Evolutionary conservation across 2,113 vertebrate genomes (phyloP).

Genomic region (Sclerurus mexicanus): DNA sequence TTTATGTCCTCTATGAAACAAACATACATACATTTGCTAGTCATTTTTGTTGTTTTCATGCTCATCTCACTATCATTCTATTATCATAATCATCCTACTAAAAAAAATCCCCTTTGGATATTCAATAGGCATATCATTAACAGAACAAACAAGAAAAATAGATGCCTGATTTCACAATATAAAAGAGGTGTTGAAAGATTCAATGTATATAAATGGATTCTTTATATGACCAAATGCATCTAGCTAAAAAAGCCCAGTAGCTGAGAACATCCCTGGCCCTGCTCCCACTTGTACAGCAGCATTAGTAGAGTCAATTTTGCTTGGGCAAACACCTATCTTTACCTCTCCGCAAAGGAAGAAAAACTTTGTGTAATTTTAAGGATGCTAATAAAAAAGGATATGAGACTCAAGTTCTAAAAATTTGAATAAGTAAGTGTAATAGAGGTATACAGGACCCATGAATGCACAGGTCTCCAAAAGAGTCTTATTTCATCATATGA

Average conservation of each 20-base stretch:
- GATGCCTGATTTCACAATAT: not conserved
- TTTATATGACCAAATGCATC: not conserved
- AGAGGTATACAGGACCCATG: not conserved
- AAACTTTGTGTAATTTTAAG: not conserved
- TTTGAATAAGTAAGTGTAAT: not conserved
- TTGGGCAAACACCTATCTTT: not conserved
- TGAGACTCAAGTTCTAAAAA: not conserved
- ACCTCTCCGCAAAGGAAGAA: not conserved
- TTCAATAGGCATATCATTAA: not conserved
- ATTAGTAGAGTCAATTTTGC: not conserved
- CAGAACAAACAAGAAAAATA: not conserved
- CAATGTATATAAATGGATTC: not conserved
- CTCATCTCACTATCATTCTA: not conserved
- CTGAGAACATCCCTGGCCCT: not conserved
- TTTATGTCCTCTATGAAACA: not conserved
- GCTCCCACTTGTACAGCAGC: not conserved
- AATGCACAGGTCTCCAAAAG: not conserved
- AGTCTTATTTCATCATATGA: not conserved
- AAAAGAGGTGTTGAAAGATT: not conserved
- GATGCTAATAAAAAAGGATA: not conserved
- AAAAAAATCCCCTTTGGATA: not conserved
- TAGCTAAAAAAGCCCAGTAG: not conserved
- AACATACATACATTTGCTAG: not conserved
- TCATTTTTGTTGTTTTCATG: not conserved
- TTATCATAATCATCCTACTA: not conserved